A percentile compares a stretch with the other conserved stretches of the same genome.
phyloP scores from a whole-genome alignment of 2,888 invertebrate species.

The Anoplius nigerrimus region DNA sequence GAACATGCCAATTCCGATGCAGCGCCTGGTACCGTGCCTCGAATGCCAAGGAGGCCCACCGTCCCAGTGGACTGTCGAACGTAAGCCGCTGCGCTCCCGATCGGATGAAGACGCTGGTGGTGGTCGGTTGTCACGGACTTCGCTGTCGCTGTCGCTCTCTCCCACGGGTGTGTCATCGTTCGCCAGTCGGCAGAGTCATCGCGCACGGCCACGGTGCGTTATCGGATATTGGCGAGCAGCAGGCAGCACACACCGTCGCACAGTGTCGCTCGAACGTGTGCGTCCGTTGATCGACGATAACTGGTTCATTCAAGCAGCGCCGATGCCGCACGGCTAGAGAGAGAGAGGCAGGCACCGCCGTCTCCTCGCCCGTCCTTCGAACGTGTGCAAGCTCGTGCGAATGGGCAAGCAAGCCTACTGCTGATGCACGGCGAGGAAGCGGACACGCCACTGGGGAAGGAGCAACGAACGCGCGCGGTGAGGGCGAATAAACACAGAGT shows the following conservation, averaged over 20 bases:
- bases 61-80: neutral
- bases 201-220: neutral
- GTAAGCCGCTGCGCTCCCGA: too few species aligned
- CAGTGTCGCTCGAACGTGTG: constrained; percentile 2
- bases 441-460: constrained; percentile 39
- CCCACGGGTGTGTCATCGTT: constrained; percentile 61
- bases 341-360: neutral
- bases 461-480: constrained; percentile 35
- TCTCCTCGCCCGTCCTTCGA: too few species aligned
- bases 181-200: constrained; percentile 32
- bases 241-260: neutral
- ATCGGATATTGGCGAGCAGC: neutral
- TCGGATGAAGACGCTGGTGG: constrained; percentile 24
- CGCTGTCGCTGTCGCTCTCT: constrained; percentile 38
- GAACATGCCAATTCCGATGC: constrained; percentile 35
- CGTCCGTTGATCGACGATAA: constrained; percentile 12
- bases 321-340: constrained; percentile 27
- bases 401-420: too few species aligned
- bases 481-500: constrained; percentile 26
- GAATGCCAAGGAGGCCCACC: constrained; percentile 3
- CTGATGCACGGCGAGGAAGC: constrained; percentile 26
- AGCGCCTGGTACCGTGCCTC: constrained; percentile 26
- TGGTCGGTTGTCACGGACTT: neutral
- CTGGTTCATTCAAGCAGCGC: constrained; percentile 36
- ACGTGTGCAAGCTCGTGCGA: too few species aligned